Evolutionary conservation across 35 echinoderm and acorn worm species (phyloP), one percentile per base, ranked within the genome.

Genomic region (Heliocidaris erythrogramma): DNA sequence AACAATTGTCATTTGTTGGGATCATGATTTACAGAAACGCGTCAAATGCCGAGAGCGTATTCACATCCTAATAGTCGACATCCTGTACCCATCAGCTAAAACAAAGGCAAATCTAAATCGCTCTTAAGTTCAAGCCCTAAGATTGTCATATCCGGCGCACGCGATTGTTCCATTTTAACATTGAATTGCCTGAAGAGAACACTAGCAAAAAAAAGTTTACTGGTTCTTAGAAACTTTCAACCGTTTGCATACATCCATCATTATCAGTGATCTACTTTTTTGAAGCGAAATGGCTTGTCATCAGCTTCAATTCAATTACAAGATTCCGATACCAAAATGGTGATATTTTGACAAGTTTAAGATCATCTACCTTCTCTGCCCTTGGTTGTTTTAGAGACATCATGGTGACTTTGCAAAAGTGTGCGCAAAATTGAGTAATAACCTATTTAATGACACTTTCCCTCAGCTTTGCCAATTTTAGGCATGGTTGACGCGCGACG

Each of bases 21-120:
- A 42, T 35, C 47, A 17, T 89, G 87, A 89, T 89, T 32, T 89
- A 89, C 47, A 48, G 47, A 89, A 89, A 17, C 87, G 87, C 87
- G 87, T 42, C 87, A 89, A 89, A 89, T 89, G 87, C 47, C 47
- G 87, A 32, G 87, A 32, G 24, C 31, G 31, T 31, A 89, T 9
- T 89, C 47, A 2, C 29, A 48, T 48, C 9, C 31, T 89, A 89
- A 89, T 89, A 17, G 31, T 42, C 47, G 14, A 24, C 87, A 89
- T 89, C 87, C 87, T 89, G 87, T 89, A 42, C 13, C 65, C 31
- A 31, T 78, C 27, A 78, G 65, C 21, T 78, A 9, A 47, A 89
- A 42, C 87, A 89, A 42, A 42, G 87, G 17, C 32, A 89, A 89
- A 35, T 89, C 47, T 42, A 89, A 89, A 89, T 42, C 31, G 31